Evolutionary conservation across 2,113 vertebrate genomes (phyloP).

Genomic region (Ursus arctos): DNA sequence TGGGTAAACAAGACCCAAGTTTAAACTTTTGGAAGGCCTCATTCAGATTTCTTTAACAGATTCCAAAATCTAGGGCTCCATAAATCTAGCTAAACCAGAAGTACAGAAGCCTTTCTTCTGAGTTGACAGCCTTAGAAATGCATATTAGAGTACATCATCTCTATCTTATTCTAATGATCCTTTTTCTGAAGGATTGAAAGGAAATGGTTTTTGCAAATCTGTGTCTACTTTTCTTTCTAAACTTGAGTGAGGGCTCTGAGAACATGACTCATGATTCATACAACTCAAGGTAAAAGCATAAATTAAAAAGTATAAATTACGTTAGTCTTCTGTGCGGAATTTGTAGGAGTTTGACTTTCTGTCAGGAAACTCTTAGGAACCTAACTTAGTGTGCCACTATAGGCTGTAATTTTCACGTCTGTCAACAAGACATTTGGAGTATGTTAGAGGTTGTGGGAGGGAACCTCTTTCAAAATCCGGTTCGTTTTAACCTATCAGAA

Average conservation of each 20-base stretch:
- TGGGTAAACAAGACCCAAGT: constrained; percentile 19
- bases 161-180: constrained; percentile 50
- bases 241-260: constrained; percentile 21
- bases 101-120: constrained; percentile 65
- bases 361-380: background rate
- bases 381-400: background rate
- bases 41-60: constrained; percentile 27
- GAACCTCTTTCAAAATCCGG: background rate
- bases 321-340: background rate
- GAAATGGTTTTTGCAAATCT: background rate
- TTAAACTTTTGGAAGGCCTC: constrained; percentile 59
- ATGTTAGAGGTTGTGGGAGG: background rate
- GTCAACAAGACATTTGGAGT: background rate
- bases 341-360: constrained; percentile 26
- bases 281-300: constrained; percentile 26
- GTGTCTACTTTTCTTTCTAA: constrained; percentile 58
- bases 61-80: constrained; percentile 51
- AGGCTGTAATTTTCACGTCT: constrained; percentile 21
- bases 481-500: background rate
- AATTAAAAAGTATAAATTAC: constrained; percentile 39
- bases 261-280: constrained; percentile 49
- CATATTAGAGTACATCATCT: constrained; percentile 57
- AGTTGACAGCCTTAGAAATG: constrained; percentile 77
- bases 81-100: constrained; percentile 59
- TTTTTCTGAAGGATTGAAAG: constrained; percentile 66